Evolutionary conservation across 1,140 invertebrate genomes (phyloP).

Genomic region (Pygmarrhopalites habei): DNA sequence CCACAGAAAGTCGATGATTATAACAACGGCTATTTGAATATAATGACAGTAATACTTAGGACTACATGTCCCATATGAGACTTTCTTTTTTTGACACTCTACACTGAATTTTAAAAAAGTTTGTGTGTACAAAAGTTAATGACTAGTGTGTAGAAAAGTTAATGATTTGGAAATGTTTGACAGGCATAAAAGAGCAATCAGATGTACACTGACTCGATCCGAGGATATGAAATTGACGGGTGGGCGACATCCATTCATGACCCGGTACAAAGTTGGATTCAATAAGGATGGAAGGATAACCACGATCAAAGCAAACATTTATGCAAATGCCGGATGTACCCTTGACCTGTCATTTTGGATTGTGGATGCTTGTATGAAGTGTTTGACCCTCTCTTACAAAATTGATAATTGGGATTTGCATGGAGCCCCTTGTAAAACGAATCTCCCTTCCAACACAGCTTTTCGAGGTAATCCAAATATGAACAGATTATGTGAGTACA

Average conservation of each 20-base stretch:
- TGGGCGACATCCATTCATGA: conserved; percentile 48
- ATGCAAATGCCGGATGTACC: conserved; percentile 45
- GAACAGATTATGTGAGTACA: too few species aligned
- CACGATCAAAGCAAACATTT: conserved; percentile 42
- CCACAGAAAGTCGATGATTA: too few species aligned
- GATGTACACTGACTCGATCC: conserved; percentile 45
- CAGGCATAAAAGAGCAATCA: conserved; percentile 7
- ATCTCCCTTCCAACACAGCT: conserved; percentile 80
- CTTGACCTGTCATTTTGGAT: conserved; percentile 43
- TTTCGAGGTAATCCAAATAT: too few species aligned
- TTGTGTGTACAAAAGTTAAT: too few species aligned
- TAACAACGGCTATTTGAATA: too few species aligned
- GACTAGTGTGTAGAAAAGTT: too few species aligned
- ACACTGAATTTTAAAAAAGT: neutral
- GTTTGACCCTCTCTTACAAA: conserved; percentile 67
- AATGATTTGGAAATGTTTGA: too few species aligned
- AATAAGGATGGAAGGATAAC: conserved; percentile 43
- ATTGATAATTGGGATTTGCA: conserved; percentile 59
- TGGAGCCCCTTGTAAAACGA: conserved; percentile 71
- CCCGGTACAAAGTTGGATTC: conserved; percentile 48
- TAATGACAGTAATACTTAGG: too few species aligned
- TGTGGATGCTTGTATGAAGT: conserved; percentile 61
- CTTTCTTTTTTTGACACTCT: too few species aligned
- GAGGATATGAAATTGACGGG: conserved; percentile 51
- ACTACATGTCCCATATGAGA: too few species aligned